Evolutionary conservation across 2,797 vertebrate species (phyloP).

Genomic region (Neoniphon sammara): DNA sequence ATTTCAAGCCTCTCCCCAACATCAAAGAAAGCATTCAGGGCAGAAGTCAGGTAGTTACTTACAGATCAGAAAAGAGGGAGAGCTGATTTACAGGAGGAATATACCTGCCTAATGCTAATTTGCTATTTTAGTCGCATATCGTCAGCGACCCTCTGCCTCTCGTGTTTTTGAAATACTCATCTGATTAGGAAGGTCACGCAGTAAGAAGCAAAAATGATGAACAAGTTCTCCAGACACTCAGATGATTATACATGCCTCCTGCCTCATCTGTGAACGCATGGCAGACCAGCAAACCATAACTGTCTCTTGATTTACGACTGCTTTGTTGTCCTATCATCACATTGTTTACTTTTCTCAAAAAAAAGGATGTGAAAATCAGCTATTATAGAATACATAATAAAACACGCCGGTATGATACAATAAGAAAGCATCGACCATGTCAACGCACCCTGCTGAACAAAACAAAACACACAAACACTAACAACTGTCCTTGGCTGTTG

Average conservation of each 20-base stretch:
- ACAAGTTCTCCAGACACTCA: conserved; percentile 37
- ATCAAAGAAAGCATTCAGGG: conserved; percentile 68
- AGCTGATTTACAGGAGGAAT: conserved; percentile 63
- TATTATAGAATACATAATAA: conserved; percentile 20
- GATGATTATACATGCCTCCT: conserved; percentile 48
- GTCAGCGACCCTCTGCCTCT: conserved; percentile 38
- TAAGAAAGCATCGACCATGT: conserved; percentile 36
- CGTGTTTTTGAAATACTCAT: conserved; percentile 65
- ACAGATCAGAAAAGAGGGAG: conserved; percentile 48
- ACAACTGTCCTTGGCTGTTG: conserved; percentile 62
- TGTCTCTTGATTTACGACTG: not conserved
- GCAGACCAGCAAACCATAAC: not conserved
- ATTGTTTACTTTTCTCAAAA: conserved; percentile 25
- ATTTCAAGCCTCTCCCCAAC: conserved; percentile 54
- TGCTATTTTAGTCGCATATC: conserved; percentile 44
- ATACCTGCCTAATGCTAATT: conserved; percentile 66
- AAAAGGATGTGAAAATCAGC: conserved; percentile 4
- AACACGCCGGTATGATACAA: conserved; percentile 16
- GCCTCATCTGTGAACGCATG: conserved; percentile 52
- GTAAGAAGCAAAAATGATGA: conserved; percentile 38
- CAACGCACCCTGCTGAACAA: conserved; percentile 50
- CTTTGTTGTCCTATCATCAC: not conserved
- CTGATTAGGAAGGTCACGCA: conserved; percentile 50
- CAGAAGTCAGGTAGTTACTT: conserved; percentile 58
- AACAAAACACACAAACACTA: conserved; percentile 44